Conservation (phyloP, 2,888 invertebrate genomes). For the Dynastes grantii region DNA sequence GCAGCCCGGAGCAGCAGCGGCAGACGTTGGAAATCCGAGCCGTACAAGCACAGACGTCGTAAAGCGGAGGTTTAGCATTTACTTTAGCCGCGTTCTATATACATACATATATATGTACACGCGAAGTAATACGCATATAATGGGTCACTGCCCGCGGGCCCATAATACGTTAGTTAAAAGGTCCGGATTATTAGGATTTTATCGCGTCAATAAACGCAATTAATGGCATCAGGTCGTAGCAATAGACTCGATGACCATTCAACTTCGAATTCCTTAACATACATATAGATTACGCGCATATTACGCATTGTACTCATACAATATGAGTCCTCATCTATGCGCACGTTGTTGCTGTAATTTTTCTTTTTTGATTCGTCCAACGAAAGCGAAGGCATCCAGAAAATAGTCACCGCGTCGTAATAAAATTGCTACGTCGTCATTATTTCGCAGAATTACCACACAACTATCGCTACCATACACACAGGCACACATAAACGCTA, state of each 20-base stretch:
- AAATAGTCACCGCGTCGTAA: too few relatives aligned
- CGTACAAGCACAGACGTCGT: neutral
- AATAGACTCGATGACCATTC: neutral
- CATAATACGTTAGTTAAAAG: slow-evolving; percentile 2
- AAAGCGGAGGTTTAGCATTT: neutral
- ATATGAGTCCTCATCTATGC: neutral
- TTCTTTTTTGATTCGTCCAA: too few relatives aligned
- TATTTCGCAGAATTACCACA: neutral
- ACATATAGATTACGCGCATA: neutral
- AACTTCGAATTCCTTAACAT: neutral
- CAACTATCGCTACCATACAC: neutral
- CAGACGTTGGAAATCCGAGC: neutral
- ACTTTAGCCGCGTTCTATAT: neutral
- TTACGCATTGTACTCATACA: neutral
- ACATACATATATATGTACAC: neutral
- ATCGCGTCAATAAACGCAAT: neutral
- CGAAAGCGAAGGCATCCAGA: too few relatives aligned
- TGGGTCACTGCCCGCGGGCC: slow-evolving; percentile 28
- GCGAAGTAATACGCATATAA: neutral
- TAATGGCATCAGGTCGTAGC: neutral
- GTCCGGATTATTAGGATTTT: neutral
- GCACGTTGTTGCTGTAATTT: too few relatives aligned
- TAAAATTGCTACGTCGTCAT: too few relatives aligned
- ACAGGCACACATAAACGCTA: neutral
- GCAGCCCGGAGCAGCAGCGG: neutral